These are phyloP conservation scores for Microchrysa polita DNA, from an alignment of 2,888 invertebrate genomes.

Conservation along the genomic window DNA sequence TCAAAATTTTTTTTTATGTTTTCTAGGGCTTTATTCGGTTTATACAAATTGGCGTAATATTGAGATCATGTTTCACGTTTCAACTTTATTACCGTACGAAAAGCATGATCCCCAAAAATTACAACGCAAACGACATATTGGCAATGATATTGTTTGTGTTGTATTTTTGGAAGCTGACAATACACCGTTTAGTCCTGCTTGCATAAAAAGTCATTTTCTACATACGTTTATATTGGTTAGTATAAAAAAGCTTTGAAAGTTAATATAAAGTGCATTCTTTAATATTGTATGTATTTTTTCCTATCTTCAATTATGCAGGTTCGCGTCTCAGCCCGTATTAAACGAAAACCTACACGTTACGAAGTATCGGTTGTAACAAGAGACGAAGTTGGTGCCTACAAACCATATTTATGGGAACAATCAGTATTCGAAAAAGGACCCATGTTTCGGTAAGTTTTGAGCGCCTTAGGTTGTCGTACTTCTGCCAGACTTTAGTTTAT, in stretches of 20 bases:
- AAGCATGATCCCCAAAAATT: conserved; percentile 92
- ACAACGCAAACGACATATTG: conserved; percentile 91
- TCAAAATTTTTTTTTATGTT: conserved; percentile 28
- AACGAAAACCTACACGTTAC: conserved; percentile 86
- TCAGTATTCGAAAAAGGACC: conserved; percentile 93
- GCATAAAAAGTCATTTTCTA: conserved; percentile 93
- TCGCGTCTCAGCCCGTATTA: conserved; percentile 86
- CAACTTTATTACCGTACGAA: conserved; percentile 90
- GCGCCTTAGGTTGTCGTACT: too few relatives aligned
- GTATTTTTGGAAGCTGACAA: conserved; percentile 94
- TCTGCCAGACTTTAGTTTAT: too few relatives aligned
- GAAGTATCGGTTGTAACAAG: conserved; percentile 93
- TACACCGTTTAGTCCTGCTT: conserved; percentile 90
- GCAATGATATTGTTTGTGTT: conserved; percentile 94
- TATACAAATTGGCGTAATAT: conserved; percentile 95
- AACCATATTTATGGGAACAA: conserved; percentile 95
- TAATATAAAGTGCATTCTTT: not conserved
- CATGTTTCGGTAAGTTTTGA: conserved; percentile 85
- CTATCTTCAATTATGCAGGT: conserved; percentile 66
- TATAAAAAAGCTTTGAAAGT: conserved; percentile 3
- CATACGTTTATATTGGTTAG: conserved; percentile 86
- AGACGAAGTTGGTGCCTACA: conserved; percentile 95
- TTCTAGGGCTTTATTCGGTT: conserved; percentile 82
- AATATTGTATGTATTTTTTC: conserved; percentile 3
- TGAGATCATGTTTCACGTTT: conserved; percentile 96